phyloP scores from a whole-genome alignment of 2,113 vertebrate genomes.

The Rostratula benghalensis region DNA sequence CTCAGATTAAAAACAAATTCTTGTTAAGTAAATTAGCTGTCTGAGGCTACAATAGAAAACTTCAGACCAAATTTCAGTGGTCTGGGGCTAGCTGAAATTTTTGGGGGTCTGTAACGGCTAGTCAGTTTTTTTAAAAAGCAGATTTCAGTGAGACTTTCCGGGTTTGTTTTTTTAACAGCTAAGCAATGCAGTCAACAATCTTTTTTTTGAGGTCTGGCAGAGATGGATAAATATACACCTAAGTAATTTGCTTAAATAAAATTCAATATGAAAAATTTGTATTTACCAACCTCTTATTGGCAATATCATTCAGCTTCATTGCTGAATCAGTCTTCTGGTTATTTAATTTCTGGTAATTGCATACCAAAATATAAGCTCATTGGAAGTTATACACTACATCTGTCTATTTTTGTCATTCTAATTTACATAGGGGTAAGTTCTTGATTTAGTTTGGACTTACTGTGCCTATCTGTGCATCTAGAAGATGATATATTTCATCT shows the following conservation, averaged over 20 bases:
- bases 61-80: not conserved
- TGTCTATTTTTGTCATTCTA: conserved; percentile 39
- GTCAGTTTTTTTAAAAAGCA: not conserved
- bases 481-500: conserved; percentile 65
- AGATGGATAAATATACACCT: not conserved
- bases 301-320: not conserved
- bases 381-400: not conserved
- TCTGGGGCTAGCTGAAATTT: not conserved
- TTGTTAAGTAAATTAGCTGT: not conserved
- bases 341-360: conserved; percentile 50
- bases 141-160: not conserved
- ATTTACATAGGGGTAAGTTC: not conserved
- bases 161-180: not conserved
- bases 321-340: conserved; percentile 19
- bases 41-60: not conserved
- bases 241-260: conserved; percentile 18
- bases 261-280: conserved; percentile 17
- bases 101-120: not conserved
- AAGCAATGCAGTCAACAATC: not conserved
- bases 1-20: not conserved
- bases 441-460: conserved; percentile 56
- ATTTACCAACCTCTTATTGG: conserved; percentile 9
- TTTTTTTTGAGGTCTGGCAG: not conserved
- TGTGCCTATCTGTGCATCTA: conserved; percentile 56
- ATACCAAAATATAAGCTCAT: conserved; percentile 33